These are phyloP conservation scores for Sabellastarte sp. DNA, from an alignment of 2,888 invertebrate genomes.

Conservation along the genomic window DNA sequence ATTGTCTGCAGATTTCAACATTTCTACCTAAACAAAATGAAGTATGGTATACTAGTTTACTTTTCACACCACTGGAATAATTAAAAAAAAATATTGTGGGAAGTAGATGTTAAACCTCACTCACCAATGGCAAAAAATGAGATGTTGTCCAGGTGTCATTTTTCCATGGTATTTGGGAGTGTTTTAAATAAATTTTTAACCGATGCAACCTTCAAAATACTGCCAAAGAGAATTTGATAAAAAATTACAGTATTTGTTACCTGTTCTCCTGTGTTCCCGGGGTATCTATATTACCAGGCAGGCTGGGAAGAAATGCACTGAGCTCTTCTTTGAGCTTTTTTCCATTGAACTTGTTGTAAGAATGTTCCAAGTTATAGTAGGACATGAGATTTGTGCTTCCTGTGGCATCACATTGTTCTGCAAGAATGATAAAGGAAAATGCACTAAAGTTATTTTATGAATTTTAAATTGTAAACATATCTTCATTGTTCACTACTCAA, in stretches of 20 bases:
- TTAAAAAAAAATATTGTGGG: neutral
- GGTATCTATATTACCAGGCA: slow-evolving; percentile 92
- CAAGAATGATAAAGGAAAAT: neutral
- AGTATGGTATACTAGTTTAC: no score
- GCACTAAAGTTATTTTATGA: no score
- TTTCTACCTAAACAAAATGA: no score
- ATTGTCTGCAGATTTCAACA: no score
- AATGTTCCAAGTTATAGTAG: slow-evolving; percentile 93
- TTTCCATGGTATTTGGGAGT: no score
- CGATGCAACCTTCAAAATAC: neutral
- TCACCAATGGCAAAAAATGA: neutral
- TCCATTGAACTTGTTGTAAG: slow-evolving; percentile 95
- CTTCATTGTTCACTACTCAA: no score
- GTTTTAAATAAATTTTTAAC: neutral
- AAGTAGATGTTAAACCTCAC: neutral
- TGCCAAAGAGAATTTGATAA: no score
- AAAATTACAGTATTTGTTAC: slow-evolving; percentile 60
- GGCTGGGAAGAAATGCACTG: slow-evolving; percentile 89
- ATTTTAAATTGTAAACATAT: no score
- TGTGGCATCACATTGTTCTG: slow-evolving; percentile 66
- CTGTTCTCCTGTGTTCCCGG: slow-evolving; percentile 73
- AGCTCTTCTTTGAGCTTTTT: slow-evolving; percentile 87
- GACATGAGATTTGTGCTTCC: slow-evolving; percentile 97
- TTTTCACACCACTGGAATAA: neutral
- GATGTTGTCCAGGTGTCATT: neutral